Base-by-base conservation (phyloP, 1,140 invertebrate species). In the Drosophila fuyamai region DNA sequence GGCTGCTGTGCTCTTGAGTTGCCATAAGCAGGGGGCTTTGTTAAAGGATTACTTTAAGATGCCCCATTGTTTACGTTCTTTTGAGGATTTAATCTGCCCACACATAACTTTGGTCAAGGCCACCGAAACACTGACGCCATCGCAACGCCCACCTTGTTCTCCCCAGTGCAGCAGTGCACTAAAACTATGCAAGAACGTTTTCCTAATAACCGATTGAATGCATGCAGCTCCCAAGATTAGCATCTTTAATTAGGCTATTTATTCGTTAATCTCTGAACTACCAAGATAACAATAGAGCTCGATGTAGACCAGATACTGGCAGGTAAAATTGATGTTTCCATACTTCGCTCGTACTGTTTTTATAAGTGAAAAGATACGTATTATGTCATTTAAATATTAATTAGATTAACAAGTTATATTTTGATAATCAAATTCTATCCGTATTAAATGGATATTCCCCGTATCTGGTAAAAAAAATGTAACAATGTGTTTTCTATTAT, bases 31-130 rank as follows among this genome's bases (percentile, higher is more conserved):
- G 65, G 35, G 59, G 61, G 65, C 47, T 54, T 54, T 68, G 61
- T 68, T 66, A 68, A 68, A 53, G 65, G 65, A 68, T 68, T 68
- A 68, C 65, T 53, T 51, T 48, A 67, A 66, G 65, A 68, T 68
- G 61, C 61, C 47, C 47, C 61, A 68, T 68, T 68, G 65, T 66
- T 66, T 68, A 66, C 65, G 61, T 66, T 66, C 61, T 23, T 50
- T 46, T 54, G 65, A 68, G 27, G 61, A 48, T 43, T 67, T 68
- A 66, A 46, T 68, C 65, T 18, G 9, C 46, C 65, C 65, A 51
- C 65, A 68, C 65, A 53, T 66, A 53, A 38, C 60, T 67, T 38
- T 68, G 65, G 61, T 66, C 65, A 68, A 68, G 65, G 65, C 65
- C 65, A 54, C 10, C n/a, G 46, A 29, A 65, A 44, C 56, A 41